Base-by-base conservation (phyloP, 64 coral and sea anemone species). In the Astreopora myriophthalma region DNA sequence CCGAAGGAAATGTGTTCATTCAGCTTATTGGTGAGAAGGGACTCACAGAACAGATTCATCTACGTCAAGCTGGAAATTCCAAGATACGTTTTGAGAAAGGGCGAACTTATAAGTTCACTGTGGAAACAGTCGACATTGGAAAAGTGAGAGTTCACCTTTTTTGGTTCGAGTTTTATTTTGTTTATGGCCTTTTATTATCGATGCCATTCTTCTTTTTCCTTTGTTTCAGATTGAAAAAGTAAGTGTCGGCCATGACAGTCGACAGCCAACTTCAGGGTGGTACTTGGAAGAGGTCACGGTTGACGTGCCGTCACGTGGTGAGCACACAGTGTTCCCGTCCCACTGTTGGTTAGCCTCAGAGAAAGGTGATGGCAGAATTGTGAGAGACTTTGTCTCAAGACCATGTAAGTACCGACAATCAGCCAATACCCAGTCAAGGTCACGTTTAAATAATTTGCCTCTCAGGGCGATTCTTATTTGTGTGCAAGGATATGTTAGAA, bases 21-120 rank as follows among this genome's bases (percentile, higher is more conserved):
- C 97, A 99, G 61, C 86, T 99, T 1, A 81, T 99, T 73, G 97
- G 97, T 9, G 90, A 95, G 57, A 87, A 99, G 40, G 97, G 97
- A 8, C 93, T 96, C 82, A 99, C 97, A 3, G 97, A 99, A 73
- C 91, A 95, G 37, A 99, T 99, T n/a, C 85, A 95, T 55, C 88
- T 99, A 5, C 74, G 97, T 24, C 97, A 95, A 78, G 87, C 78
- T 69, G 94, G 97, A 19, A 99, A 95, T 75, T 76, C 81, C 33
- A 93, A 96, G 60, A 99, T 93, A 55, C 85, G 93, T 51, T 99
- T 99, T 58, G 97, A 99, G 83, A 93, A 95, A 37, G 97, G 97
- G 69, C 90, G 97, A 72, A 99, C 97, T 0, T 95, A 99, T 71
- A 99, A 99, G 79, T 99, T 99, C 58, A 95, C 94, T 3, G 90